Base-by-base conservation (phyloP, 30 jellyfish, hydroid and myxozoan genomes). In the Rhopilema esculentum region DNA sequence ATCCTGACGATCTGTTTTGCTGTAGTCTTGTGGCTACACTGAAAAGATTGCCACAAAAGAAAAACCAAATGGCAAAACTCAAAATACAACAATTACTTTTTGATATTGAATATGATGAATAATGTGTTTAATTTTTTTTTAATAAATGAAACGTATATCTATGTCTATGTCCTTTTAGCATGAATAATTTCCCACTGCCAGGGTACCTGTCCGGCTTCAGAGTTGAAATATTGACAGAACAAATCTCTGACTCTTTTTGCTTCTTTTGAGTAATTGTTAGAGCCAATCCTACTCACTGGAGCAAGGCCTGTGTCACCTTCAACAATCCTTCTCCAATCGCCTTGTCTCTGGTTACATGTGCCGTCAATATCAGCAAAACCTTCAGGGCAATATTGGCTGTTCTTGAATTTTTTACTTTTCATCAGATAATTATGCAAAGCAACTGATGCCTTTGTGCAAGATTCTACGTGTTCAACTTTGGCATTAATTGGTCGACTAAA, bases 1-100 rank as follows among this genome's bases (percentile, higher is more conserved):
- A 72, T 29, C 66, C 66, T 8, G 83, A 72, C 26, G 66, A 23
- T 49, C 18, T 29, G 20, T 19, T 29, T 72, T 29, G 83, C 83
- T 26, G 66, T 8, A 29, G 66, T 72, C 66, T 48, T 72, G 66
- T 72, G 51, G 67, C 83, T 23, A 31, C 67, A 9, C 28, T 72
- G 26, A 23, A 72, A 29, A 72, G 66, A 49, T 17, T 48, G 21
- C 66, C 67, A 72, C 67, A 29, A 29, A 31, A 72, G 66, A 52
- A 77, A 61, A 77, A 77, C 23, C 87, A 67, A 67, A 67, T 67
- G 77, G 77, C 77, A 67, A 67, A 67, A 40, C 77, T 67, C 31
- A 67, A 73, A 49, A 73, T 24, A 21, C 84, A 73, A 73, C 84
- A 73, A 67, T 67, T 67, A 15, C 77, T 17, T 20, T 67, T 67